Conservation (phyloP, 92 coral and sea anemone genomes). For the Parazoanthus swiftii region DNA sequence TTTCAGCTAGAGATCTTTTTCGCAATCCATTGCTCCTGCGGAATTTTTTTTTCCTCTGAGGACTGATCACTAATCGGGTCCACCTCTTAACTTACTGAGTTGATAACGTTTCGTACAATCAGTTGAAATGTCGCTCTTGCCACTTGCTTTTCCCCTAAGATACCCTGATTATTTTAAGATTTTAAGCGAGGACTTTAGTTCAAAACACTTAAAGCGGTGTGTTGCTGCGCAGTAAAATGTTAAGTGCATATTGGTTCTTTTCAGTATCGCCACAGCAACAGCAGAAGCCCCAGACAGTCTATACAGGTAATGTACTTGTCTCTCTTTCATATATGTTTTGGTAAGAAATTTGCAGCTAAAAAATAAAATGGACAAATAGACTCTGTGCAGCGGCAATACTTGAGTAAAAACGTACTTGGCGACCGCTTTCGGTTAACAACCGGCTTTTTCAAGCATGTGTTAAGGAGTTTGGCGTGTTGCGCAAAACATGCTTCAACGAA, state of each 20-base stretch:
- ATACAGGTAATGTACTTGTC: conserved; percentile 19
- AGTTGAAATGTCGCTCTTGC: neutral
- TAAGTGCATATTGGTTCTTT: neutral
- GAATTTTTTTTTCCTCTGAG: too few relatives aligned
- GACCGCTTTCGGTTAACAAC: too few relatives aligned
- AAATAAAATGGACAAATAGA: too few relatives aligned
- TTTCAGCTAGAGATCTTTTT: too few relatives aligned
- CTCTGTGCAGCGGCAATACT: too few relatives aligned
- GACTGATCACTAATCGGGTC: too few relatives aligned
- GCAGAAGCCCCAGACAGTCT: conserved; percentile 37
- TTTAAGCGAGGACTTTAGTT: neutral
- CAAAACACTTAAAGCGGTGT: neutral
- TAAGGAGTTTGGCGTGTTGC: too few relatives aligned
- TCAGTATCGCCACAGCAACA: conserved; percentile 33
- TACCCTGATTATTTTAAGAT: neutral
- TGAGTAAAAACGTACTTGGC: too few relatives aligned
- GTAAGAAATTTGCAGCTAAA: too few relatives aligned
- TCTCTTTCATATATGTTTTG: neutral
- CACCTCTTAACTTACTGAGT: neutral
- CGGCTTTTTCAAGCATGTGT: too few relatives aligned
- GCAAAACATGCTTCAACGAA: too few relatives aligned
- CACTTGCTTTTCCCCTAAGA: neutral
- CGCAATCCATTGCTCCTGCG: too few relatives aligned
- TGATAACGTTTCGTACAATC: neutral
- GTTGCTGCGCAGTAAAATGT: neutral